These are phyloP conservation scores for Sciurus vulgaris DNA, from an alignment of 2,797 vertebrate species.

Conservation along the genomic window DNA sequence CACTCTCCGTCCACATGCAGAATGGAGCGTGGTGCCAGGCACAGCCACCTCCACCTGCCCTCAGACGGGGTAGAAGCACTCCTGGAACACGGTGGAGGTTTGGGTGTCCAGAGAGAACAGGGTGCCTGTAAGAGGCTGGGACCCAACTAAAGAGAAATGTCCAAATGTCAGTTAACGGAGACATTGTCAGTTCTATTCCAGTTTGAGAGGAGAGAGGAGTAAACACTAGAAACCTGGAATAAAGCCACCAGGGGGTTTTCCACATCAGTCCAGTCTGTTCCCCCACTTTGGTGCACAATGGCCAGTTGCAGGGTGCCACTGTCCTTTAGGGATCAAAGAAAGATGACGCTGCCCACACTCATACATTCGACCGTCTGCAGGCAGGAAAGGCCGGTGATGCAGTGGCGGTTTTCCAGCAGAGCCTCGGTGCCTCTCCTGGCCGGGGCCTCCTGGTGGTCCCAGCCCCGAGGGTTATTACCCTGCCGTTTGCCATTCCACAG, in stretches of 20 bases:
- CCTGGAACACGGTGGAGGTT: background rate
- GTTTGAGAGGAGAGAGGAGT: background rate
- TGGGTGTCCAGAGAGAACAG: accelerated
- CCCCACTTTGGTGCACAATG: background rate
- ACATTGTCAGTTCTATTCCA: background rate
- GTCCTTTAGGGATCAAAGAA: background rate
- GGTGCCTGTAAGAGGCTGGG: accelerated
- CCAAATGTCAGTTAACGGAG: background rate
- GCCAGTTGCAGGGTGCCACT: background rate
- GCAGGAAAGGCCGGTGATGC: background rate
- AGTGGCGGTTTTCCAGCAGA: background rate
- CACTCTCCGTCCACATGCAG: background rate
- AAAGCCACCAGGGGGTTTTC: background rate
- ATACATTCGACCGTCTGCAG: background rate
- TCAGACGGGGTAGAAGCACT: accelerated
- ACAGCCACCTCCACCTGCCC: accelerated
- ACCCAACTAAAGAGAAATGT: background rate
- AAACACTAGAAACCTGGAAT: background rate
- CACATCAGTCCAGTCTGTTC: background rate
- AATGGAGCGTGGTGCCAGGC: background rate
- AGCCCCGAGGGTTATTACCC: accelerated
- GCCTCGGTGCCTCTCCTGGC: background rate
- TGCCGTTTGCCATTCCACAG: background rate
- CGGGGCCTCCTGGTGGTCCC: background rate
- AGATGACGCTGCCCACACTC: accelerated